Percentiles rank a stretch among this genome's conserved stretches.
phyloP scores from a whole-genome alignment of 2,888 invertebrate species.

The Hyppa rectilinea region DNA sequence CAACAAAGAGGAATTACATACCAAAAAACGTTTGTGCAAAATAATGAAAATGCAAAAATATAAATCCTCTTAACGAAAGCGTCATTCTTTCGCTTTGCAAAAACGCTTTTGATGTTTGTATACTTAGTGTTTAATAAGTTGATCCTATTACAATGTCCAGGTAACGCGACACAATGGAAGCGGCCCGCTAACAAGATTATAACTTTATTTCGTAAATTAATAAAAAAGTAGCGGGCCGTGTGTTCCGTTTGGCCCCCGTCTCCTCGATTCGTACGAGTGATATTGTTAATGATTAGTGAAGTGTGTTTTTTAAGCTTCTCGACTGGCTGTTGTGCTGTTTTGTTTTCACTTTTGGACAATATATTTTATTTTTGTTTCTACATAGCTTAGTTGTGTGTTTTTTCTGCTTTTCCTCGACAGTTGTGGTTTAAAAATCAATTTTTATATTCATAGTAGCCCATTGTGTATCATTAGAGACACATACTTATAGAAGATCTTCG shows the following conservation, averaged over 20 bases:
- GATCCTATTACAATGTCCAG: conserved; percentile 91
- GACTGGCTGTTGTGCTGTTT: conserved; percentile 12
- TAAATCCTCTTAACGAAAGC: conserved; percentile 87
- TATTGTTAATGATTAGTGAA: conserved; percentile 71
- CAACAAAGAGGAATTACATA: conserved; percentile 52
- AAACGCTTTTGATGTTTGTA: conserved; percentile 89
- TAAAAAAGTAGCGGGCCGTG: conserved; percentile 84
- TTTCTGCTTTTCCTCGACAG: conserved; percentile 61
- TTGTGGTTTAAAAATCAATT: not conserved
- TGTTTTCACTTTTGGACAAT: not conserved
- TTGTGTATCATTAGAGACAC: not conserved
- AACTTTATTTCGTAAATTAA: conserved; percentile 90
- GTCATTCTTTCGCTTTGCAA: conserved; percentile 82
- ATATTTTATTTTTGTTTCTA: not conserved
- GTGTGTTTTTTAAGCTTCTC: conserved; percentile 58
- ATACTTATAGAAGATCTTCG: not conserved
- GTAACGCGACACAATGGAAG: conserved; percentile 86
- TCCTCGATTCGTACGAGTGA: conserved; percentile 64
- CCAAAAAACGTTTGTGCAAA: conserved; percentile 48
- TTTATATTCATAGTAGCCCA: not conserved
- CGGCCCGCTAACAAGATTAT: conserved; percentile 89
- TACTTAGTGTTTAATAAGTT: conserved; percentile 91
- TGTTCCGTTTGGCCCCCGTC: conserved; percentile 74
- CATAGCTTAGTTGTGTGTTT: not conserved
- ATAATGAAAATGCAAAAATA: conserved; percentile 68